Evolutionary conservation across 1,140 invertebrate genomes (phyloP).

Genomic region (Paracyclopina nana): DNA sequence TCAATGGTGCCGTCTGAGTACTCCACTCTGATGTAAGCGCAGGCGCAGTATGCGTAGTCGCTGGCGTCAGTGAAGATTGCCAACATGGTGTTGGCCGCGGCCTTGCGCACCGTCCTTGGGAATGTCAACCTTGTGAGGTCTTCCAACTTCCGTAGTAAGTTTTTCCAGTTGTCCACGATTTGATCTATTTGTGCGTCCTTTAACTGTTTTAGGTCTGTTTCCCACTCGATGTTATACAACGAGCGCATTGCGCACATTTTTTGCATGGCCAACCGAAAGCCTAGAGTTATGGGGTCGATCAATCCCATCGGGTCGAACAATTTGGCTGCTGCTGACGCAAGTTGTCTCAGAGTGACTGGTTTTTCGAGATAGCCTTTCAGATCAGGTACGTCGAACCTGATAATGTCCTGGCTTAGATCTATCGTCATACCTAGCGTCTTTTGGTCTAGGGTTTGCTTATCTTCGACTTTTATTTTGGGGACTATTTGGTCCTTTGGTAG

Average conservation of each 20-base stretch:
- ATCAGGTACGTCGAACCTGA: slow-evolving; percentile 4
- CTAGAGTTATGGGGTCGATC: slow-evolving; percentile 17
- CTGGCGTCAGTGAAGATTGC: slow-evolving; percentile 23
- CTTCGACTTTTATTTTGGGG: too few relatives aligned
- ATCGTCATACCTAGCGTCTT: slow-evolving; percentile 18
- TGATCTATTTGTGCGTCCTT: not conserved
- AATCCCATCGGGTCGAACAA: slow-evolving; percentile 23
- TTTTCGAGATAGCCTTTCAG: not conserved
- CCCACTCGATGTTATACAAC: slow-evolving; percentile 7
- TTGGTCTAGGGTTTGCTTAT: too few relatives aligned
- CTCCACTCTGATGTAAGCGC: slow-evolving; percentile 20
- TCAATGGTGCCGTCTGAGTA: not conserved
- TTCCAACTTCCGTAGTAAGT: slow-evolving; percentile 11
- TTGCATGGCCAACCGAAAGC: too few relatives aligned
- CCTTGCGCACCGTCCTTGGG: slow-evolving; percentile 3
- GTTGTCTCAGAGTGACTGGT: slow-evolving; percentile 17
- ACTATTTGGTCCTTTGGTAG: not conserved
- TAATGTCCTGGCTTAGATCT: slow-evolving; percentile 15
- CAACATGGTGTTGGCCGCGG: slow-evolving; percentile 16
- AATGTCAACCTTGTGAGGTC: not conserved
- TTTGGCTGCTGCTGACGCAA: slow-evolving; percentile 15
- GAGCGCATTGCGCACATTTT: slow-evolving; percentile 17
- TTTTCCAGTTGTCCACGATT: slow-evolving; percentile 17
- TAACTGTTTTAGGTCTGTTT: slow-evolving; percentile 18
- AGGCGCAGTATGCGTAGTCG: slow-evolving; percentile 22